These are phyloP conservation scores for Thamnophis elegans DNA, from an alignment of 2,797 vertebrate species.

Conservation along the genomic window DNA sequence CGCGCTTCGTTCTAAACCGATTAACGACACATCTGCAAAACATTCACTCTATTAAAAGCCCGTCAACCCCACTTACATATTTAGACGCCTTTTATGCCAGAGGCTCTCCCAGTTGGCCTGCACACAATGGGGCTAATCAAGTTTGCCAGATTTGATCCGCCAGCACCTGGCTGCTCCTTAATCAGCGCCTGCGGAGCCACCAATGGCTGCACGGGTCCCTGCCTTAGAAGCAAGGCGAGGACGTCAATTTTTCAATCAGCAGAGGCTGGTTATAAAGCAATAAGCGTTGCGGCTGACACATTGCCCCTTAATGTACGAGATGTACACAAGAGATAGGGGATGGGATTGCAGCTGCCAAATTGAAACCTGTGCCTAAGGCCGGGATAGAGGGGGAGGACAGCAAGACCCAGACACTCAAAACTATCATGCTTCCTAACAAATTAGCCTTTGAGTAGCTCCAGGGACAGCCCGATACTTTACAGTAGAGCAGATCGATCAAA, in stretches of 20 bases:
- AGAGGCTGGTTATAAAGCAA: slow-evolving; percentile 26
- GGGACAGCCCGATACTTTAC: not conserved
- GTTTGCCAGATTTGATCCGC: not conserved
- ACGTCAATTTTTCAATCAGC: not conserved
- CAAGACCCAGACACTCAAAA: slow-evolving; percentile 14
- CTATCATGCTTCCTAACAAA: not conserved
- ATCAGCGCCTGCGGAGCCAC: accelerated
- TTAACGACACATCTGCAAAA: not conserved
- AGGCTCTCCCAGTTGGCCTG: not conserved
- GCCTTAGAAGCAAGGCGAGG: slow-evolving; percentile 22
- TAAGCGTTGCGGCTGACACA: slow-evolving; percentile 9
- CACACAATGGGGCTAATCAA: not conserved
- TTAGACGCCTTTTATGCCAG: accelerated
- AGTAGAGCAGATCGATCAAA: not conserved
- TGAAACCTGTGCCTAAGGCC: slow-evolving; percentile 28
- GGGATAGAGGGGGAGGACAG: not conserved
- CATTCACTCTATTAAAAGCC: not conserved
- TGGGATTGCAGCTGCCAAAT: slow-evolving; percentile 58
- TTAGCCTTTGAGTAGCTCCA: not conserved
- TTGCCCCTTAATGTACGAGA: slow-evolving; percentile 42
- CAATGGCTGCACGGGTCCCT: not conserved
- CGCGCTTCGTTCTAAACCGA: not conserved
- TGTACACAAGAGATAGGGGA: slow-evolving; percentile 52
- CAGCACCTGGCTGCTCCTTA: not conserved
- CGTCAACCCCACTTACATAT: not conserved